Evolutionary conservation across 2,888 invertebrate species (phyloP), one percentile per base, ranked within the genome.

Genomic region (Campoplex capitator): DNA sequence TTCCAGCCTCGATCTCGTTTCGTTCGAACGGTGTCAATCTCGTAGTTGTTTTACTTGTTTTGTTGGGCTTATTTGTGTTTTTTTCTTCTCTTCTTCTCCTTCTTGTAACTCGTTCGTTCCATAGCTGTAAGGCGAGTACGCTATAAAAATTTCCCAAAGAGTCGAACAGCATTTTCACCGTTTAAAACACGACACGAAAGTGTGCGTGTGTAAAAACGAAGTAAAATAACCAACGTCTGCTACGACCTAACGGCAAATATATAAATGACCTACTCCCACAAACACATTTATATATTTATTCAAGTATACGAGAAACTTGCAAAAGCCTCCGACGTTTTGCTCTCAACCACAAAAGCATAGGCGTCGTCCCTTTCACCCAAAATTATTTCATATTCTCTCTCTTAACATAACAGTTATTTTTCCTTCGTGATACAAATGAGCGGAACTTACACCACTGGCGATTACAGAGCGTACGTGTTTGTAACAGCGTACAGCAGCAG

Each of bases 181-280:
- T 42, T 74, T 23, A 23, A 38, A 23, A 23, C 35, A 58, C 35
- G 28, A 2, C 28, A 58, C 71, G 32, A 35, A 9, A 65, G 71
- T 35, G 38, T 16, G 62, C 54, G 78, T 35, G n/a, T 3, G n/a
- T 2, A 86, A 86, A 85, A 88, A 84, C 65, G 35, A 54, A 48
- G 48, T 45, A 32, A 32, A 23, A n/a, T n/a, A n/a, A n/a, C 16
- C 42, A 51, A 32, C 42, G 71, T 71, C 88, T 54, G 74, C 35
- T 74, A 85, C 51, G 51, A 88, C 83, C 89, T 92, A 92, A 92
- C 92, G 91, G 92, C 90, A 91, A 91, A 89, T 89, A 89, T 85
- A 68, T 68, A 68, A 86, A 86, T 91, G 91, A 92, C 91, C 91
- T 91, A 92, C 91, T 91, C 84, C 51, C 62, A 51, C 32, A 71